Base-by-base conservation (phyloP, 2,888 invertebrate genomes). In the Anagyrus pseudococci region DNA sequence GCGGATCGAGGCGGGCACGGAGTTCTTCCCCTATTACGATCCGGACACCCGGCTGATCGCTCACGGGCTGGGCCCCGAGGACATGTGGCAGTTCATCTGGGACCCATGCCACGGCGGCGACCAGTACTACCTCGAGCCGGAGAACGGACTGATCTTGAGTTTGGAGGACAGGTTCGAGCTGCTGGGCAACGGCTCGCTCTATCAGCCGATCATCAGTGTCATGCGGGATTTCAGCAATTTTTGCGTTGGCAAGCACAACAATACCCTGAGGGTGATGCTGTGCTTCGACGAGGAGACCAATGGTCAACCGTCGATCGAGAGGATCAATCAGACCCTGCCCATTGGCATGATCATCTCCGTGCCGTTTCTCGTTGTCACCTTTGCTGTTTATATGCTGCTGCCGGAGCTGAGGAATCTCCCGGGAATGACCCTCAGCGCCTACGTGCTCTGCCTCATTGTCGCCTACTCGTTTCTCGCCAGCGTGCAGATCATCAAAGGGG, bases 391-490 rank as follows among this genome's bases (percentile, higher is more conserved):
- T 53, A 68, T 71, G 10, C 40, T 78, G 13, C 50, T 81, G 3
- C 76, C 78, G 1, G 76, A 80, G 43, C 62, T 81, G 53, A 67
- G 69, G 46, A 82, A 79, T 49, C 71, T 81, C 57, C 81, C 81
- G 26, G 81, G 81, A 0, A 62, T 62, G 4, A 77, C 75, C 1
- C 69, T 82, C 10, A 74, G 78, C 23, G 70, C 72, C 43, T 77
- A 82, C 67, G 69, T 78, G 0, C 70, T 69, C 22, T 67, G 70
- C 2, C 70, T 81, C 25, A 58, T 73, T 48, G 43, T 75, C 17
- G 77, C 76, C 10, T 81, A 77, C 62, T 26, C 64, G 6, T 23
- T 64, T 3, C 70, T 81, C 4, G 64, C 69, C 1, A 48, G 70
- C 17, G n/a, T 75, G 1, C 73, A 76, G 49, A 58, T 75, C 7